phyloP scores from a whole-genome alignment of 2,797 vertebrate genomes.

The Pogonophryne albipinna region DNA sequence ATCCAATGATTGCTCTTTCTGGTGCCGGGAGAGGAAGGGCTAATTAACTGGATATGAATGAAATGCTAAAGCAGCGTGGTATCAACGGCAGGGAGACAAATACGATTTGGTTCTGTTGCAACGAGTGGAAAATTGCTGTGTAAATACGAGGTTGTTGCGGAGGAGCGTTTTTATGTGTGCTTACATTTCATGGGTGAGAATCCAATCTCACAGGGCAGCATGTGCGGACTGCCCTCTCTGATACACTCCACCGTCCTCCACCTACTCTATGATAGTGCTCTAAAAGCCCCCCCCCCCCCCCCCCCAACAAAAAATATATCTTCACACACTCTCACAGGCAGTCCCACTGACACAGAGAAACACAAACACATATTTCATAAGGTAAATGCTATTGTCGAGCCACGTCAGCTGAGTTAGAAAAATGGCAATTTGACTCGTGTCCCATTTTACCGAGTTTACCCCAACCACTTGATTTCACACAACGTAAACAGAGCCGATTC shows the following conservation, averaged over 20 bases:
- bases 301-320: conserved; percentile 48
- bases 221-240: conserved; percentile 74
- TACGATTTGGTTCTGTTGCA: conserved; percentile 73
- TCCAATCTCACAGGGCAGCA: conserved; percentile 80
- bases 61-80: conserved; percentile 65
- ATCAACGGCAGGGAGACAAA: conserved; percentile 76
- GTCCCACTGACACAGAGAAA: conserved; percentile 57
- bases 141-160: conserved; percentile 83
- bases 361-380: conserved; percentile 71
- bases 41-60: conserved; percentile 82
- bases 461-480: conserved; percentile 63
- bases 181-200: conserved; percentile 85
- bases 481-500: conserved; percentile 65
- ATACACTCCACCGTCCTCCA: conserved; percentile 76
- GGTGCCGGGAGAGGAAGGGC: conserved; percentile 66
- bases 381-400: conserved; percentile 66
- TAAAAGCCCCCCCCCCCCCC: conserved; percentile 66
- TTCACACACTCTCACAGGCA: conserved; percentile 56
- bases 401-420: conserved; percentile 35
- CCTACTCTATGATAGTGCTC: conserved; percentile 81
- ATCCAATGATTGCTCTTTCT: conserved; percentile 76
- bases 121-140: conserved; percentile 82
- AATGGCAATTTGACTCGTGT: conserved; percentile 66
- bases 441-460: conserved; percentile 60
- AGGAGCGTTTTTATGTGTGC: conserved; percentile 74